These are phyloP conservation scores for Leptinotarsa defecta DNA, from an alignment of 1,140 invertebrate species.

Conservation along the genomic window DNA sequence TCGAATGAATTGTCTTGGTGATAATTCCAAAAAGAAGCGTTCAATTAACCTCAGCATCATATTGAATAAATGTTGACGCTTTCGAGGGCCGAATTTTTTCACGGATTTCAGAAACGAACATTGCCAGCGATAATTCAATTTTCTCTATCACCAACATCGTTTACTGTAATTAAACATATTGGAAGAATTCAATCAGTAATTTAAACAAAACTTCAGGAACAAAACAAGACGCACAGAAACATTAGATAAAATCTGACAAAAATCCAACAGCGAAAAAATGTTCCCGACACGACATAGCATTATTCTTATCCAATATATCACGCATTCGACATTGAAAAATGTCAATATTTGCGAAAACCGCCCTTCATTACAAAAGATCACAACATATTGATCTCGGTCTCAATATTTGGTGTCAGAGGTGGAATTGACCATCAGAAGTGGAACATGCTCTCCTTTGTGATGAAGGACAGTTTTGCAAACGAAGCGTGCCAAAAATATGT, in stretches of 20 bases:
- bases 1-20: neutral
- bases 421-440: neutral
- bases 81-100: too few species aligned
- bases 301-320: conserved; percentile 37
- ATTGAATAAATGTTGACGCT: too few species aligned
- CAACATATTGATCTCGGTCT: neutral
- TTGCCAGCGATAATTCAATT: neutral
- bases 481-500: conserved; percentile 8
- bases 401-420: too few species aligned
- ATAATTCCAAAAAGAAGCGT: too few species aligned
- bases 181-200: neutral
- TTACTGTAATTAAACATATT: neutral
- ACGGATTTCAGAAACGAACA: too few species aligned
- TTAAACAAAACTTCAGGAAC: neutral
- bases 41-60: too few species aligned
- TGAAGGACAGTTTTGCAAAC: neutral
- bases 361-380: neutral
- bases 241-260: conserved; percentile 45
- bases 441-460: neutral
- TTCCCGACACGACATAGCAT: conserved; percentile 45
- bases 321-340: conserved; percentile 23
- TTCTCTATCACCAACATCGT: conserved; percentile 1
- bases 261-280: conserved; percentile 49
- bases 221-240: conserved; percentile 29
- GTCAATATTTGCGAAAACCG: conserved; percentile 9